Conservation (phyloP, 2,888 invertebrate species). For the Tetranychus truncatus region DNA sequence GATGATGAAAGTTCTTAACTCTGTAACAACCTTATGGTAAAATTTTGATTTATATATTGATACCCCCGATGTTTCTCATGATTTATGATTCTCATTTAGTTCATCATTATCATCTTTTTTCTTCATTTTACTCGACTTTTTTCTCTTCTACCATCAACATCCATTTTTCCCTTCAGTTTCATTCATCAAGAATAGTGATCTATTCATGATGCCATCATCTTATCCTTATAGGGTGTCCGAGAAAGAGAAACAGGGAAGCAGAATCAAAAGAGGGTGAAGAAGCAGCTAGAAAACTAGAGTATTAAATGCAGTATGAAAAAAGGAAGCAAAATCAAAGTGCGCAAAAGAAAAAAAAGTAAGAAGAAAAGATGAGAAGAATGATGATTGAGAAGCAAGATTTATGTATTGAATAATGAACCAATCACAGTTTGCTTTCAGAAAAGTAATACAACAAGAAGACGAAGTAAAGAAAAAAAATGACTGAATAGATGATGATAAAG, state of each 20-base stretch:
- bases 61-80: not conserved
- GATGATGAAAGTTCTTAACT: not conserved
- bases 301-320: not conserved
- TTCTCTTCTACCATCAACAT: not conserved
- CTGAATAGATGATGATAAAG: not conserved
- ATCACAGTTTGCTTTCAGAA: not conserved
- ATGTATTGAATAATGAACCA: not conserved
- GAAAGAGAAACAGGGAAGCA: not conserved
- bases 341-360: not conserved
- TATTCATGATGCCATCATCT: not conserved
- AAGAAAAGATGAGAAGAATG: not conserved
- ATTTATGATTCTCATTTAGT: not conserved
- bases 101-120: not conserved
- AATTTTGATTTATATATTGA: conserved; percentile 3
- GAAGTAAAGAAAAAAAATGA: not conserved
- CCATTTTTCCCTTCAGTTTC: not conserved
- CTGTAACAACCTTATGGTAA: not conserved
- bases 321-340: not conserved
- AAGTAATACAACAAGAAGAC: not conserved
- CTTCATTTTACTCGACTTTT: not conserved
- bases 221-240: not conserved
- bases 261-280: not conserved
- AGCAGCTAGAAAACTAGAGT: not conserved
- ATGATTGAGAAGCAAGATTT: not conserved
- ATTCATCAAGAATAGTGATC: not conserved